Evolutionary conservation across 2,797 vertebrate genomes (phyloP).

Genomic region (Monodelphis domestica): DNA sequence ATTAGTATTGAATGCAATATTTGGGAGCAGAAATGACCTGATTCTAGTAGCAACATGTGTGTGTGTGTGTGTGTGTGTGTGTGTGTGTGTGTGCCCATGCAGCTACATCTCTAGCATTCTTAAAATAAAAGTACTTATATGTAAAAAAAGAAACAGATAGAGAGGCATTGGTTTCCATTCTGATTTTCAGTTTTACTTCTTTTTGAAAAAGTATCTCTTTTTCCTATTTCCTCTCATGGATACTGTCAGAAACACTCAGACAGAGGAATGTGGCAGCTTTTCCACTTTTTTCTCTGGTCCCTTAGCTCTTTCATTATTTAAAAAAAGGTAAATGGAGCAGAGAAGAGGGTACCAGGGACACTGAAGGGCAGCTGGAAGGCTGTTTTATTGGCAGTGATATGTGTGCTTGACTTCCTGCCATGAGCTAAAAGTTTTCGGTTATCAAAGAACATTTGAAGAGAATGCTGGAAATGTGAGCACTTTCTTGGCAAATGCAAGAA

Average conservation of each 20-base stretch:
- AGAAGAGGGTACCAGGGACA: neutral
- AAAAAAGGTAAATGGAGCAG: conserved; percentile 5
- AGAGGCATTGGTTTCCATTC: neutral
- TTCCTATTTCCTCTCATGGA: neutral
- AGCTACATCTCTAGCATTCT: neutral
- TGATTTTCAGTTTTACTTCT: neutral
- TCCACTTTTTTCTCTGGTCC: conserved; percentile 2
- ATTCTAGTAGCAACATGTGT: neutral
- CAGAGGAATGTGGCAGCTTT: neutral
- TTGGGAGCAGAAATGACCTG: neutral
- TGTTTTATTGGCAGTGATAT: neutral
- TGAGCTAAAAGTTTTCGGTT: neutral
- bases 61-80: neutral
- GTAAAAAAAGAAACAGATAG: conserved; percentile 24
- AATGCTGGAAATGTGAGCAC: conserved; percentile 23
- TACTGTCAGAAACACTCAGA: neutral
- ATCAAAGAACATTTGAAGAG: conserved; percentile 40
- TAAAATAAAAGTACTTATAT: neutral
- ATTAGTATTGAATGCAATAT: neutral
- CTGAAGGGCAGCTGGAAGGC: conserved; percentile 34
- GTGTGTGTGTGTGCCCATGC: neutral
- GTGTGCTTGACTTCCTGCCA: neutral
- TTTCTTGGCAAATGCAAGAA: conserved; percentile 51
- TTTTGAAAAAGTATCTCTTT: conserved; percentile 41
- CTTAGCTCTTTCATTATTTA: conserved; percentile 30